phyloP scores from a whole-genome alignment of 2,888 invertebrate genomes.

The Galeruca laticollis region DNA sequence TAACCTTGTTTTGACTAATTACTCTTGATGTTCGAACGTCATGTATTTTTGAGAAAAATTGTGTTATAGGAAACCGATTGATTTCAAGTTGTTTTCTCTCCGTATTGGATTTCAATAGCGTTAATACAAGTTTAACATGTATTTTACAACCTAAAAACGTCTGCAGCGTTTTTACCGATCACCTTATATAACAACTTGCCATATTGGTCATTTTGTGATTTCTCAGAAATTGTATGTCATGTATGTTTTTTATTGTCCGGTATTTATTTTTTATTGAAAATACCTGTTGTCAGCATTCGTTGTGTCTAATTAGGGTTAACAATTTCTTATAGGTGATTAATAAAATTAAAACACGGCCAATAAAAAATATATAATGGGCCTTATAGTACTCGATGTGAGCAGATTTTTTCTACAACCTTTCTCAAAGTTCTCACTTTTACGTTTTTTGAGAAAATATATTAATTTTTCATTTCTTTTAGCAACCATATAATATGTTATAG shows the following conservation, averaged over 20 bases:
- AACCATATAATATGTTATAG: too few relatives aligned
- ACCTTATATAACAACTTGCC: constrained; percentile 38
- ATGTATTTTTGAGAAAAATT: neutral
- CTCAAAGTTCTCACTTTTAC: too few relatives aligned
- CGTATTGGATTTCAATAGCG: constrained; percentile 9
- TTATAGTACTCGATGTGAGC: too few relatives aligned
- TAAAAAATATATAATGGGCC: too few relatives aligned
- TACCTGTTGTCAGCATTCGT: neutral
- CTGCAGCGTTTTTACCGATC: constrained; percentile 31
- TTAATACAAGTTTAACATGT: constrained; percentile 1
- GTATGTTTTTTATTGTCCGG: constrained; percentile 20
- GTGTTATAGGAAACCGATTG: neutral
- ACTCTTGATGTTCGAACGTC: neutral
- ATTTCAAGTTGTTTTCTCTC: constrained; percentile 11
- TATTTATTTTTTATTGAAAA: constrained; percentile 19
- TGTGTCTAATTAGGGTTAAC: neutral
- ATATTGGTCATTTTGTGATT: constrained; percentile 36
- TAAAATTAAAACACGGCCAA: neutral
- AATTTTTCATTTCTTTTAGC: too few relatives aligned
- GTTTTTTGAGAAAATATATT: too few relatives aligned
- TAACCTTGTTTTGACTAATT: too few relatives aligned
- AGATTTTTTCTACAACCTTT: too few relatives aligned
- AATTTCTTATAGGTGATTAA: neutral
- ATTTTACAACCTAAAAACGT: constrained; percentile 19
- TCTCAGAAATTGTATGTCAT: constrained; percentile 27